Evolutionary conservation across 2,797 vertebrate species (phyloP).

Genomic region (Sciaenops ocellatus): DNA sequence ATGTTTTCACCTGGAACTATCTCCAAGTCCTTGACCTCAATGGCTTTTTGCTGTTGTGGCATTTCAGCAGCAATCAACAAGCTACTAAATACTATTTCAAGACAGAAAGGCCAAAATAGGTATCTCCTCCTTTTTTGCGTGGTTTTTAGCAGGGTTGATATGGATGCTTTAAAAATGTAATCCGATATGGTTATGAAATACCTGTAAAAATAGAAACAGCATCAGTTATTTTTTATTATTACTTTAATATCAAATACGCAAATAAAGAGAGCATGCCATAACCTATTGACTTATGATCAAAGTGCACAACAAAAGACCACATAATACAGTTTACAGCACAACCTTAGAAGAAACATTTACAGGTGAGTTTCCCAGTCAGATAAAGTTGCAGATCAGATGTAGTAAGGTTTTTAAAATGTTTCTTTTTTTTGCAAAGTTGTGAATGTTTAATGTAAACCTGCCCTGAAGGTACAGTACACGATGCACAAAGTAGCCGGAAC

Average conservation of each 20-base stretch:
- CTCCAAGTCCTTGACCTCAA: conserved; percentile 11
- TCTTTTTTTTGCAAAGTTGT: conserved; percentile 15
- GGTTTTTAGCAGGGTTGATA: not conserved
- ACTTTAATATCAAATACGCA: no score
- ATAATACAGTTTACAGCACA: no score
- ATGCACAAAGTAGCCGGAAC: conserved; percentile 18
- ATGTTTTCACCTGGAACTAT: not conserved
- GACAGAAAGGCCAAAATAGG: not conserved
- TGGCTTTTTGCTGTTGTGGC: conserved; percentile 5
- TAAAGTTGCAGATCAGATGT: conserved; percentile 9
- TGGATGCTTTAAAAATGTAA: no score
- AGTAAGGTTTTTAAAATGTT: not conserved
- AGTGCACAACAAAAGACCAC: no score
- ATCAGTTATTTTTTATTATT: no score
- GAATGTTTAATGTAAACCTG: conserved; percentile 39
- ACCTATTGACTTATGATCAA: no score
- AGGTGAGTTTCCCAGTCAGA: not conserved
- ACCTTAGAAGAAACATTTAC: not conserved
- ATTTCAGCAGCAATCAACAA: conserved; percentile 5
- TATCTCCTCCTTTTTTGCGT: not conserved
- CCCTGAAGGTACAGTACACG: conserved; percentile 24
- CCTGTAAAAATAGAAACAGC: no score
- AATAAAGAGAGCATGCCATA: no score
- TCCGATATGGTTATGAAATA: no score
- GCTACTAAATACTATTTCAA: not conserved